These are phyloP conservation scores for Clarias laeviceps DNA, from an alignment of 2,797 vertebrate genomes.

Conservation along the genomic window DNA sequence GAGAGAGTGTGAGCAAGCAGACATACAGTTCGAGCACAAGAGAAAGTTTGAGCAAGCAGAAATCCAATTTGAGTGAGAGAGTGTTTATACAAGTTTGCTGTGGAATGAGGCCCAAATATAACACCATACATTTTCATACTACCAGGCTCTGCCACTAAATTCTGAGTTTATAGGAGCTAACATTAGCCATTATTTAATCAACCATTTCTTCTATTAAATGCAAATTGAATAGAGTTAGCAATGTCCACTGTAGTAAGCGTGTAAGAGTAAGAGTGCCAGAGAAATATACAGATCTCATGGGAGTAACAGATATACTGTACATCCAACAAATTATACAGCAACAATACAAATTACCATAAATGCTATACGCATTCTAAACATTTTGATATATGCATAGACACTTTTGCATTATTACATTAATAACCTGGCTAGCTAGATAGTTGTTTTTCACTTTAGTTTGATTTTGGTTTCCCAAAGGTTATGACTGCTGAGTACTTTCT, in stretches of 20 bases:
- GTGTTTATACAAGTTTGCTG: too few species aligned
- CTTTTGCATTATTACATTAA: too few species aligned
- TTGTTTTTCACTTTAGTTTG: neutral
- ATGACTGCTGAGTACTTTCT: neutral
- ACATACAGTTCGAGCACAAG: too few species aligned
- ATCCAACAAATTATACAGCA: neutral
- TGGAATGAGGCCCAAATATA: too few species aligned
- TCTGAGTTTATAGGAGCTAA: neutral
- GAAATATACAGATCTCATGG: neutral
- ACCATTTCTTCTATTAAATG: neutral
- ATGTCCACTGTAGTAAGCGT: neutral
- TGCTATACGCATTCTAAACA: neutral
- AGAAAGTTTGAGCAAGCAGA: too few species aligned
- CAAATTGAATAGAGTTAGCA: neutral
- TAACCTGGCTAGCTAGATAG: neutral
- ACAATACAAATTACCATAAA: neutral
- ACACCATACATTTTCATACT: neutral
- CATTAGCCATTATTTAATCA: neutral
- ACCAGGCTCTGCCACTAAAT: neutral
- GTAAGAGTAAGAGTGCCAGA: neutral
- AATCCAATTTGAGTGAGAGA: too few species aligned
- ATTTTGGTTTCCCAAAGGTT: neutral
- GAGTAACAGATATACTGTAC: neutral
- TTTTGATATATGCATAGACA: neutral
- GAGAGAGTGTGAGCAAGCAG: too few species aligned